Conservation (phyloP, 2,888 invertebrate genomes). For the Pyrochroa serraticornis region DNA sequence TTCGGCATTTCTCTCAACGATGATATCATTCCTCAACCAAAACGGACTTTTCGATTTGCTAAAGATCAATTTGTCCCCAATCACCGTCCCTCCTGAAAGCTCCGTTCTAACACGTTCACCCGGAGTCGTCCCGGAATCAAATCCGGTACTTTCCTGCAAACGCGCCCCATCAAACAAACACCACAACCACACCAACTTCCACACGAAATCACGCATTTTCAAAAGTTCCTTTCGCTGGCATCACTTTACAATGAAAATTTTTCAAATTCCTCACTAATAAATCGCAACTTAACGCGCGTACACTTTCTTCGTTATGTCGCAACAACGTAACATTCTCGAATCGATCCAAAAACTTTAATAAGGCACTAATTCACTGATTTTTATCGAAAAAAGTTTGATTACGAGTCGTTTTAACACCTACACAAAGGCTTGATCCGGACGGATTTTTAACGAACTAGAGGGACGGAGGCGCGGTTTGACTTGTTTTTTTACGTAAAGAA, state of each 20-base stretch:
- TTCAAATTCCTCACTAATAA: constrained; percentile 24
- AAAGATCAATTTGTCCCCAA: constrained; percentile 62
- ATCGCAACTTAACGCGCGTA: constrained; percentile 29
- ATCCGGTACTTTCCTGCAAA: constrained; percentile 31
- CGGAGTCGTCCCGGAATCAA: constrained; percentile 20
- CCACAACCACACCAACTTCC: constrained; percentile 34
- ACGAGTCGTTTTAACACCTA: not conserved
- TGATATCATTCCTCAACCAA: constrained; percentile 77
- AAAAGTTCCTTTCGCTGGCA: constrained; percentile 8
- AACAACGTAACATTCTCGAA: constrained; percentile 16
- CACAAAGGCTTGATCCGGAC: constrained; percentile 31
- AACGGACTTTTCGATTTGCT: constrained; percentile 73
- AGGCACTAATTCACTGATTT: constrained; percentile 4
- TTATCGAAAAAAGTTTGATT: constrained; percentile 2
- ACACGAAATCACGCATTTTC: constrained; percentile 32
- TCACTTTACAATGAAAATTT: constrained; percentile 18
- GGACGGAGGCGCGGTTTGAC: constrained; percentile 52
- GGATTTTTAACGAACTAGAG: constrained; percentile 39
- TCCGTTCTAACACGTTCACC: constrained; percentile 57
- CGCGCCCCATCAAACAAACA: constrained; percentile 29
- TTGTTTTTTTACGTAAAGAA: constrained; percentile 54
- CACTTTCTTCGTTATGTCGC: constrained; percentile 26
- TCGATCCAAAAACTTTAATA: constrained; percentile 8
- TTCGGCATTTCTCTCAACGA: constrained; percentile 78
- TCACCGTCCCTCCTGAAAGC: constrained; percentile 67